Evolutionary conservation across 2,113 vertebrate genomes (phyloP), one percentile per base, ranked within the genome.

Genomic region (Tapirus terrestris): DNA sequence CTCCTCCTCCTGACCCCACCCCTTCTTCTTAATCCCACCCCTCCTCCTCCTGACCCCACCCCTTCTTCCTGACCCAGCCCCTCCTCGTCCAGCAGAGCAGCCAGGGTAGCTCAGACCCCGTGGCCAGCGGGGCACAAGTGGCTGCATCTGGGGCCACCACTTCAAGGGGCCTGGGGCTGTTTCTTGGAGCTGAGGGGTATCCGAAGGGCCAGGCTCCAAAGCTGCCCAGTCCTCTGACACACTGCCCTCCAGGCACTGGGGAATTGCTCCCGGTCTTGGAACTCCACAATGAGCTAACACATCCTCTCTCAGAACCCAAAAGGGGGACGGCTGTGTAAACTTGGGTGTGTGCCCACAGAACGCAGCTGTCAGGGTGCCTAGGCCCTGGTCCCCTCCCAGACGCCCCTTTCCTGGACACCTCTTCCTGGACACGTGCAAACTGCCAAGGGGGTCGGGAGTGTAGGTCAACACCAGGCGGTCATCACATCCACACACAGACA

Each of bases 31-130:
- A n/a, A n/a, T n/a, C n/a, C n/a, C n/a, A n/a, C n/a, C n/a, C n/a
- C n/a, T n/a, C n/a, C n/a, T n/a, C n/a, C n/a, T n/a, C n/a, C n/a
- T n/a, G n/a, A n/a, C n/a, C n/a, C n/a, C n/a, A n/a, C n/a, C n/a
- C 51, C 51, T 53, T 53, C 51, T 53, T 53, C 51, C 51, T 53
- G 51, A 53, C 36, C 3, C 2, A 2, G 6, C 43, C 39, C 16
- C 3, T 3, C 23, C 11, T 8, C 7, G 6, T 29, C 20, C 2
- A 0, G 1, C 2, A 1, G 48, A 79, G 61, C 23, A 6, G 23
- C 53, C 25, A 17, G 58, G 65, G 65, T 12, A 3, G 27, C n/a
- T 43, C 61, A 17, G 27, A 43, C 61, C n/a, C 12, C 17, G 3
- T 2, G 36, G 60, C 60, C 29, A 33, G 10, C 29, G 3, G 13